These are phyloP conservation scores for Nyctereutes procyonoides DNA, from an alignment of 2,113 vertebrate species.

Conservation along the genomic window DNA sequence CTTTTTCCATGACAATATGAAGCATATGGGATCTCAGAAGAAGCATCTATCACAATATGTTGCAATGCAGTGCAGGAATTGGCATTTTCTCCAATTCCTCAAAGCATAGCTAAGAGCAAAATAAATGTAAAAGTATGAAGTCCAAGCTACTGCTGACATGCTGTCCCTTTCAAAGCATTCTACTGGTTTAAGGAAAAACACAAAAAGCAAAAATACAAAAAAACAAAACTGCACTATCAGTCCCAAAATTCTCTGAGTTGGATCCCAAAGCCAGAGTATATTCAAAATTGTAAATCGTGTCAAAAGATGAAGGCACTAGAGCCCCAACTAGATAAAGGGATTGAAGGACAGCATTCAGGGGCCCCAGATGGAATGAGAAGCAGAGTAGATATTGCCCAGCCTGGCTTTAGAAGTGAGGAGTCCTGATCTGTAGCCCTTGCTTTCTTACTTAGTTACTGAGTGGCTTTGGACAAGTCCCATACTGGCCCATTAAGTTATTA, in stretches of 20 bases:
- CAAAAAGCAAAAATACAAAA: neutral
- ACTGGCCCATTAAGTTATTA: neutral
- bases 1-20: constrained; percentile 75
- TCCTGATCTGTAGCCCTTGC: neutral
- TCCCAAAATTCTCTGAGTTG: neutral
- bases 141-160: constrained; percentile 6
- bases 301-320: neutral
- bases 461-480: too few relatives aligned
- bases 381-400: accelerated
- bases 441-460: neutral
- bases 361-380: neutral
- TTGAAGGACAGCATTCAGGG: neutral
- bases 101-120: constrained; percentile 70
- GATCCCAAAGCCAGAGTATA: neutral
- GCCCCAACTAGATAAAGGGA: neutral
- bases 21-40: constrained; percentile 77
- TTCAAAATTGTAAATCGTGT: neutral
- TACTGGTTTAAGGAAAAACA: constrained; percentile 47
- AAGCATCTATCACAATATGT: constrained; percentile 79
- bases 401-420: neutral
- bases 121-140: constrained; percentile 60
- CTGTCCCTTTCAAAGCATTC: constrained; percentile 29
- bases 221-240: neutral
- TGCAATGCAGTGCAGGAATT: constrained; percentile 60
- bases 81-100: constrained; percentile 77